Conservation (phyloP, 1,140 invertebrate species). For the Camponotus vicinus region DNA sequence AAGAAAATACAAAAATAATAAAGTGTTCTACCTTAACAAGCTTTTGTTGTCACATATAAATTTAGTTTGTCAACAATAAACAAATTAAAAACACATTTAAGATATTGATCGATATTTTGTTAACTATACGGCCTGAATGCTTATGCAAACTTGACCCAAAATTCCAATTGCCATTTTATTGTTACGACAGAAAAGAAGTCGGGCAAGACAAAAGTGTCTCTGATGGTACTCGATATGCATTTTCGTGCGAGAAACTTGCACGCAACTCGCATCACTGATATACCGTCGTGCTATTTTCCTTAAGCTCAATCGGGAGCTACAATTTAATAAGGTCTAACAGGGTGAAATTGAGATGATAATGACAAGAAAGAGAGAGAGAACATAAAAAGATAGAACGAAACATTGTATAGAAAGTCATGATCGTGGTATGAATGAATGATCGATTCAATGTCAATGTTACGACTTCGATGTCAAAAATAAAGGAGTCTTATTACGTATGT, state of each 20-base stretch:
- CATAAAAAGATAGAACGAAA: constrained; percentile 43
- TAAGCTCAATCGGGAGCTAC: constrained; percentile 18
- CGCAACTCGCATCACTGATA: constrained; percentile 68
- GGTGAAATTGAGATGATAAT: constrained; percentile 71
- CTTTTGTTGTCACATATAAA: not conserved
- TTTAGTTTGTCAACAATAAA: not conserved
- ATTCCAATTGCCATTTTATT: constrained; percentile 75
- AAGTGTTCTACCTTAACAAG: not conserved
- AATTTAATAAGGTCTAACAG: constrained; percentile 56
- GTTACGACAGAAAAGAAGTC: constrained; percentile 67
- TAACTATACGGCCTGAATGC: constrained; percentile 67
- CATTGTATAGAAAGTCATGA: constrained; percentile 80
- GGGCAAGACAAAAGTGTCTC: constrained; percentile 63
- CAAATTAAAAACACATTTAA: not conserved
- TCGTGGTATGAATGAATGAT: constrained; percentile 81
- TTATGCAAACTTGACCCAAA: constrained; percentile 78
- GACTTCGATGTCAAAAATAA: constrained; percentile 64
- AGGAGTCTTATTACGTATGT: constrained; percentile 43
- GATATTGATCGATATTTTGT: constrained; percentile 44
- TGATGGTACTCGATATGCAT: constrained; percentile 58
- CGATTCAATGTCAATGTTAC: constrained; percentile 74
- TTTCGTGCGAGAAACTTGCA: constrained; percentile 72
- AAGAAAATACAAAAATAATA: not conserved
- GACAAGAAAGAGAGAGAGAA: not conserved
- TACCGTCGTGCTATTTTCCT: not conserved